Percentiles rank a stretch among this genome's conserved stretches.
phyloP scores from a whole-genome alignment of 2,888 invertebrate species.

The Trachelus troglodyta region DNA sequence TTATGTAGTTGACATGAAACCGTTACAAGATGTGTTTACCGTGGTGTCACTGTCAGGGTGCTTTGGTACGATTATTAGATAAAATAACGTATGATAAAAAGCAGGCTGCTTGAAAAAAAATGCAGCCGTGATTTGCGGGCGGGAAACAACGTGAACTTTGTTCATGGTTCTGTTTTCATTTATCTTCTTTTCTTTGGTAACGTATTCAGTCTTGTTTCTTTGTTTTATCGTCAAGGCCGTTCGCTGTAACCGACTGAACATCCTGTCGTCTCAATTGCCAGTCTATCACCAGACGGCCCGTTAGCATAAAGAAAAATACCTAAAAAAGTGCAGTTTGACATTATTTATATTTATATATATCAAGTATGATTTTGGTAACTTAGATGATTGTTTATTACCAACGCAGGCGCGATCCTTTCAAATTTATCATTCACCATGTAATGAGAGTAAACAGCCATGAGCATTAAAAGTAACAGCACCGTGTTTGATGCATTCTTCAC shows the following conservation, averaged over 20 bases:
- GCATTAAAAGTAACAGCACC: slow-evolving; percentile 83
- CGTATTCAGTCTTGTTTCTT: slow-evolving; percentile 68
- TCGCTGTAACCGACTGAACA: slow-evolving; percentile 57
- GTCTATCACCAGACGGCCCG: slow-evolving; percentile 88
- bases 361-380: not conserved
- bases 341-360: not conserved
- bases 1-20: not conserved
- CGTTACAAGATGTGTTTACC: not conserved
- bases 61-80: not conserved
- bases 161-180: not conserved
- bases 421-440: slow-evolving; percentile 93
- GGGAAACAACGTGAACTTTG: not conserved
- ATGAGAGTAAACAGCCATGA: slow-evolving; percentile 93
- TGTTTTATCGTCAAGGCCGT: slow-evolving; percentile 67
- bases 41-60: not conserved
- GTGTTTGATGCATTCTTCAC: slow-evolving; percentile 91
- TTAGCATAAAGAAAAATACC: slow-evolving; percentile 91
- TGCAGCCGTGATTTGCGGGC: not conserved
- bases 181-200: slow-evolving; percentile 11
- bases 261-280: slow-evolving; percentile 72
- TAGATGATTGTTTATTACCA: slow-evolving; percentile 69
- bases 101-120: not conserved
- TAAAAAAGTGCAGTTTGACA: slow-evolving; percentile 33
- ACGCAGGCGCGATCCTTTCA: slow-evolving; percentile 88
- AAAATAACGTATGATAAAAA: not conserved